Percentiles rank a stretch among this genome's conserved stretches.
These are phyloP conservation scores for Gymnobelideus leadbeateri DNA, from an alignment of 2,113 vertebrate species.

Conservation along the genomic window DNA sequence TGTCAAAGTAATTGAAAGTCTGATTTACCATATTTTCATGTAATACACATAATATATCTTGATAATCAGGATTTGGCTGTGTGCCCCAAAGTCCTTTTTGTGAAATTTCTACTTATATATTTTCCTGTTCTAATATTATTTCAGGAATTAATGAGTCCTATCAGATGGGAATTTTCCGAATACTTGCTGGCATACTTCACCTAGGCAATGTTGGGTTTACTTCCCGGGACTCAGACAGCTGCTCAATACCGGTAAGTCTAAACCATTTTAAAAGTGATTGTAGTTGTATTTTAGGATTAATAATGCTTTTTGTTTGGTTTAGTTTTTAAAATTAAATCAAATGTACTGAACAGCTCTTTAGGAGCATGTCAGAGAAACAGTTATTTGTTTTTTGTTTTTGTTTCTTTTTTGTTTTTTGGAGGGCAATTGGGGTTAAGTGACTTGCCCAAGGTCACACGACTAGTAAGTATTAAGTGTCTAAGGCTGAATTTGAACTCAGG, in stretches of 20 bases:
- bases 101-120: conserved; percentile 54
- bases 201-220: conserved; percentile 95
- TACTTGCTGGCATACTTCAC: conserved; percentile 97
- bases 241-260: conserved; percentile 91
- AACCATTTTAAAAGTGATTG: conserved; percentile 9
- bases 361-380: conserved; percentile 27
- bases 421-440: no score
- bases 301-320: conserved; percentile 21
- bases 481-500: no score
- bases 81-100: conserved; percentile 36
- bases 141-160: conserved; percentile 95
- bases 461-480: no score
- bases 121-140: conserved; percentile 54
- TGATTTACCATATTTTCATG: neutral
- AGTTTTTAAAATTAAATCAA: conserved; percentile 29
- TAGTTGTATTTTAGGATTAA: neutral
- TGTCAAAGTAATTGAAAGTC: neutral
- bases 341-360: conserved; percentile 29
- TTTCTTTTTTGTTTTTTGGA: no score
- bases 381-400: no score
- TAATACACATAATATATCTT: neutral
- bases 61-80: conserved; percentile 32
- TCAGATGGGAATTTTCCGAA: conserved; percentile 97
- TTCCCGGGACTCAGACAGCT: conserved; percentile 96
- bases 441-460: no score